A percentile compares a stretch with the other conserved stretches of the same genome.
Evolutionary conservation across 2,888 invertebrate species (phyloP).

Genomic region (Germaria angustata): DNA sequence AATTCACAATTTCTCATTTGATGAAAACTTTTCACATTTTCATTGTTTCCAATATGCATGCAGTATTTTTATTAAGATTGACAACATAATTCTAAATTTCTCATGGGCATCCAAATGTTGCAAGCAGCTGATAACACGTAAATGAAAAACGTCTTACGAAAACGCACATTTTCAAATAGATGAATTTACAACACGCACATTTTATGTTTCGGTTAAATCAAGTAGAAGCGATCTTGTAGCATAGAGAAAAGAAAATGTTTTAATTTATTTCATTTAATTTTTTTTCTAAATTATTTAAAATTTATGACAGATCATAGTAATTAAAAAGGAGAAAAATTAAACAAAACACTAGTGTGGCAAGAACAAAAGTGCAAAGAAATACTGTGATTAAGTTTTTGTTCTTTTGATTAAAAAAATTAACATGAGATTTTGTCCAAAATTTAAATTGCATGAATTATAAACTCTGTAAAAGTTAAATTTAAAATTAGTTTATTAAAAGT

Average conservation of each 20-base stretch:
- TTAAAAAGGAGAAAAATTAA: neutral
- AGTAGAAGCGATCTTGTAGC: neutral
- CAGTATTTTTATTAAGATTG: conserved; percentile 8
- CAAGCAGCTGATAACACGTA: conserved; percentile 49
- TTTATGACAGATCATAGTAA: conserved; percentile 12
- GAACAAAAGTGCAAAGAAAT: too few species aligned
- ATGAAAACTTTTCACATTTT: neutral
- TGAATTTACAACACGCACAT: conserved; percentile 41
- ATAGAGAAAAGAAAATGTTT: neutral
- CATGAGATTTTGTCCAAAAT: too few species aligned
- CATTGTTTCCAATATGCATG: conserved; percentile 5
- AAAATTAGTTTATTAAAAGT: too few species aligned
- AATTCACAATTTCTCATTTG: neutral
- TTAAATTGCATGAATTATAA: too few species aligned
- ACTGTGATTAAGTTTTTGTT: too few species aligned
- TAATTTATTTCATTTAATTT: neutral
- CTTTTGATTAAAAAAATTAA: too few species aligned
- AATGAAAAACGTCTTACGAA: conserved; percentile 37
- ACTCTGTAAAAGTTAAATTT: too few species aligned
- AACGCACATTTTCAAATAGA: conserved; percentile 48
- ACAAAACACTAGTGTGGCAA: too few species aligned
- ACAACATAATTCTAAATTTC: conserved; percentile 44
- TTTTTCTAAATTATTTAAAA: neutral
- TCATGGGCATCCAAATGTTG: conserved; percentile 55
- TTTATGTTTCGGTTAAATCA: neutral